Percentiles rank a stretch among this genome's conserved stretches.
Conservation (phyloP, 2,888 invertebrate species). For the Nudaria mundana region DNA sequence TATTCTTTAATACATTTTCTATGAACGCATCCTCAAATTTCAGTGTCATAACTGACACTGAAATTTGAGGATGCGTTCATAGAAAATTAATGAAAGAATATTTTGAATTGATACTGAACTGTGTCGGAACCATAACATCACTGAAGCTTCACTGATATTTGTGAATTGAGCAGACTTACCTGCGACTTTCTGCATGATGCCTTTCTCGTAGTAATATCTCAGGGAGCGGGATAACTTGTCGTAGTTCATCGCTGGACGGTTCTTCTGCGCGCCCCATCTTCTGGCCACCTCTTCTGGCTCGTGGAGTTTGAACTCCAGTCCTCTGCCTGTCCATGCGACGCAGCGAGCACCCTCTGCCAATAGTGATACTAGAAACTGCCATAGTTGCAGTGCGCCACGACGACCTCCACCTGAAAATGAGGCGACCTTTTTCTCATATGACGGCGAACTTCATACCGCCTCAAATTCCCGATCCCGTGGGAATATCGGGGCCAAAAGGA, state of each 20-base stretch:
- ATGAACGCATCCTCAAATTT: no score
- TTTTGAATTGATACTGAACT: no score
- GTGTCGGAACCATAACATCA: no score
- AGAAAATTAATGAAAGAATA: no score
- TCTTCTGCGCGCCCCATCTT: slow-evolving; percentile 97
- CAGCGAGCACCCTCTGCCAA: slow-evolving; percentile 89
- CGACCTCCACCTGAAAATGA: slow-evolving; percentile 55
- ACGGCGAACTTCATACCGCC: no score
- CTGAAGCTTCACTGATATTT: no score
- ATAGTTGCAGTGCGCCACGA: slow-evolving; percentile 94
- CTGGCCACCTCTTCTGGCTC: slow-evolving; percentile 98
- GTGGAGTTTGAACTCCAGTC: slow-evolving; percentile 96
- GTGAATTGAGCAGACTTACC: slow-evolving; percentile 75
- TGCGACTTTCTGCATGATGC: slow-evolving; percentile 99
- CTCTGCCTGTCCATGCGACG: slow-evolving; percentile 97
- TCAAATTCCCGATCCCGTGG: not conserved
- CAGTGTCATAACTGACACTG: no score
- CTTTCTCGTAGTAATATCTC: slow-evolving; percentile 98
- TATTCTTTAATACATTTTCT: no score
- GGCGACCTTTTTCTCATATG: not conserved
- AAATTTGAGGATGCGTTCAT: no score
- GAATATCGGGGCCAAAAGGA: not conserved
- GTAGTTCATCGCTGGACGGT: slow-evolving; percentile 98
- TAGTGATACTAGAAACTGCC: slow-evolving; percentile 95
- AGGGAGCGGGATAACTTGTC: slow-evolving; percentile 96